Base-by-base conservation (phyloP, 2,113 vertebrate species). In the Phrynosoma blainvillii region DNA sequence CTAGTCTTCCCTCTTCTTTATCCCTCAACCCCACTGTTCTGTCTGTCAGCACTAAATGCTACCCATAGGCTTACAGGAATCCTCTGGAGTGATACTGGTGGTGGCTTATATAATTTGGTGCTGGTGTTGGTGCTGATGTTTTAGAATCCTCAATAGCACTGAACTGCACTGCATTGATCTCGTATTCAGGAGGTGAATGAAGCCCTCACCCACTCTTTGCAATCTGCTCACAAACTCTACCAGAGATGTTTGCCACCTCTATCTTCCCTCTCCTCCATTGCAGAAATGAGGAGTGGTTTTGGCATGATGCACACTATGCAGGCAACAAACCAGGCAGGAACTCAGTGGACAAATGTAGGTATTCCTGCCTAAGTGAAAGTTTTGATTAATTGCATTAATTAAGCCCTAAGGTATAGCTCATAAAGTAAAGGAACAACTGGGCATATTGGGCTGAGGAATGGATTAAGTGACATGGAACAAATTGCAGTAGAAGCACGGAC, bases 361-460 rank as follows among this genome's bases (percentile, higher is more conserved):
- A 93, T 92, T 92, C 91, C 90, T 94, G 93, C 92, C 91, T 91
- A 93, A 93, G 94, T 89, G 94, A 94, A 94, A 94, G 93, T 96
- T 36, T 93, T 96, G 95, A 96, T 97, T 96, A 96, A 96, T 96
- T 92, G 93, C 91, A 95, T 97, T 97, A 97, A 96, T 96, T 96
- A 97, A 94, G 89, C 93, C 94, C 92, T 91, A 95, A 96, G 94
- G 94, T 96, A 96, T 95, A 95, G 94, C 92, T 96, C 96, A 96
- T 96, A 96, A 96, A 96, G 94, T 95, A 92, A 92, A 93, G 93
- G 93, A 95, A 93, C 92, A 94, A 91, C 93, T 92, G 87, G 47
- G 89, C 89, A 83, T 93, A 94, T 94, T 94, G 92, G 92, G 93
- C 83, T 85, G 92, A 90, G 90, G 92, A 96, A 95, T 93, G 95